Evolutionary conservation across 2,113 vertebrate genomes (phyloP).

Genomic region (Peucedramus taeniatus): DNA sequence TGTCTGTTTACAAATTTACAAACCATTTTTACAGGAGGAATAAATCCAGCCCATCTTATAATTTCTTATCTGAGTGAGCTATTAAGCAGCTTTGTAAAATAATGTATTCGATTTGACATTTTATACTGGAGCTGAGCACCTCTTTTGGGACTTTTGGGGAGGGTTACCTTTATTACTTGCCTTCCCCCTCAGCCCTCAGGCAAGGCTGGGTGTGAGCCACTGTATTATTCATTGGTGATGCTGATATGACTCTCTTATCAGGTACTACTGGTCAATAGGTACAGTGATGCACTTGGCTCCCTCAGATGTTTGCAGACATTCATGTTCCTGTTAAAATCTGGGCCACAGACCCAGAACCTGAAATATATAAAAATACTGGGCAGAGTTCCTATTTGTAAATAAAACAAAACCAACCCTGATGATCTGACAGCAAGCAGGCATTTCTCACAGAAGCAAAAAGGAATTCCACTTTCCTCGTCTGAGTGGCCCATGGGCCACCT

Average conservation of each 20-base stretch:
- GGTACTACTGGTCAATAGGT: not conserved
- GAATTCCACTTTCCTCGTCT: not conserved
- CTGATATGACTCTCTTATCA: not conserved
- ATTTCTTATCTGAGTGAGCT: slow-evolving; percentile 13
- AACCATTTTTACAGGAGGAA: not conserved
- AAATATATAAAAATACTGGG: not conserved
- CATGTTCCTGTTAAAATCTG: not conserved
- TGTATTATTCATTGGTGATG: not conserved
- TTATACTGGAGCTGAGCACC: not conserved
- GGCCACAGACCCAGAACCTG: not conserved
- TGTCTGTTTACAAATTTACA: not conserved
- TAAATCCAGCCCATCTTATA: not conserved
- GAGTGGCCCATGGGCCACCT: not conserved
- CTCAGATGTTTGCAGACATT: not conserved
- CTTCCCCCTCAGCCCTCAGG: not conserved
- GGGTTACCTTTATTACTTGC: not conserved
- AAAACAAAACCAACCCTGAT: not conserved
- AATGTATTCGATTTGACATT: not conserved
- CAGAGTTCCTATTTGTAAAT: not conserved
- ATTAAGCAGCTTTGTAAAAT: slow-evolving; percentile 10
- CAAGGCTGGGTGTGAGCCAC: not conserved
- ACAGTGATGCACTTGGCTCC: not conserved
- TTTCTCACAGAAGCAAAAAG: not conserved
- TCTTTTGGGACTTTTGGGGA: not conserved
- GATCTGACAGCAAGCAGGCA: not conserved